A percentile compares a stretch with the other conserved stretches of the same genome.
phyloP scores from a whole-genome alignment of 1,140 invertebrate genomes.

The Gryon sp. region DNA sequence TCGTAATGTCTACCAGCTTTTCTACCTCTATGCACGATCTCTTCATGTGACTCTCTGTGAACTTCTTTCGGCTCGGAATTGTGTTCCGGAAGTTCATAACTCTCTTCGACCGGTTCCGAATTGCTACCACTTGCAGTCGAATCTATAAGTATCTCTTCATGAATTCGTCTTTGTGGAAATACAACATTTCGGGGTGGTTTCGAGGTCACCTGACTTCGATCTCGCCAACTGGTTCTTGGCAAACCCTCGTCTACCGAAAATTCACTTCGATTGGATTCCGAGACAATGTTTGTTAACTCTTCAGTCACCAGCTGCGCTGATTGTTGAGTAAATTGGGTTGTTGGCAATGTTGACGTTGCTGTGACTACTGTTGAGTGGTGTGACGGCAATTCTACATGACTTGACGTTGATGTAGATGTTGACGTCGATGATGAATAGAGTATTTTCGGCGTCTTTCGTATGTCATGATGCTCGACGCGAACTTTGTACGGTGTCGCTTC shows the following conservation, averaged over 20 bases:
- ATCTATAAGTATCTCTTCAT: conserved; percentile 48
- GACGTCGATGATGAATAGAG: conserved; percentile 21
- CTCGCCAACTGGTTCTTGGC: conserved; percentile 75
- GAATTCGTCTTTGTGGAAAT: neutral
- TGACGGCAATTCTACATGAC: conserved; percentile 10
- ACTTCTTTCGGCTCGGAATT: conserved; percentile 67
- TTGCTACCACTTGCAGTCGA: conserved; percentile 67
- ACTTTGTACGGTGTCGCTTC: conserved; percentile 77
- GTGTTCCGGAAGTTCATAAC: conserved; percentile 69
- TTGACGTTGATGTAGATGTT: conserved; percentile 45
- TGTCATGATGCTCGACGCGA: conserved; percentile 74
- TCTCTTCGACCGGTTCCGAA: conserved; percentile 68
- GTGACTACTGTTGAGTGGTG: conserved; percentile 15
- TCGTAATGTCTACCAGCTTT: conserved; percentile 77
- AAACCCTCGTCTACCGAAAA: conserved; percentile 81
- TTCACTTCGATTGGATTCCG: conserved; percentile 80
- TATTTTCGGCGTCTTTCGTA: conserved; percentile 21
- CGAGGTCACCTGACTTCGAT: conserved; percentile 65
- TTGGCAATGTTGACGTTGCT: conserved; percentile 35
- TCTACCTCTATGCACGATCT: conserved; percentile 67
- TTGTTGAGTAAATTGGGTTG: conserved; percentile 44
- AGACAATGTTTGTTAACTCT: conserved; percentile 78
- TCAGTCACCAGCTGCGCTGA: conserved; percentile 74
- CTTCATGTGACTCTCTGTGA: conserved; percentile 66
- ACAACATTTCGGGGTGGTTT: conserved; percentile 38